These are phyloP conservation scores for Protobothrops mucrosquamatus DNA, from an alignment of 2,113 vertebrate genomes.

Conservation along the genomic window DNA sequence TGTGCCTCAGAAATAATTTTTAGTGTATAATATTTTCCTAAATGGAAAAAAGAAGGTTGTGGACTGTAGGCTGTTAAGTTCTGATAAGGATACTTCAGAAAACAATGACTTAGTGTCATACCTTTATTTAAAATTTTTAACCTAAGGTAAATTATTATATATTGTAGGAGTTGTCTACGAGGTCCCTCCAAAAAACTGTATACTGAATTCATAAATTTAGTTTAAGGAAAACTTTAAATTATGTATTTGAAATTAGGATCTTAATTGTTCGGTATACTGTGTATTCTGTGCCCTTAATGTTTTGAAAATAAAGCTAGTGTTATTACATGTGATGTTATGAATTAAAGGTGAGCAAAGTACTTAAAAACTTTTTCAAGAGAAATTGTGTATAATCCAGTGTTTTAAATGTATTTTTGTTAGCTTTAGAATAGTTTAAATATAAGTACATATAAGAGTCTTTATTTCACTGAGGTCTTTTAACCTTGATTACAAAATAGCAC, in stretches of 20 bases:
- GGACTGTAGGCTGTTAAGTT: constrained; percentile 10
- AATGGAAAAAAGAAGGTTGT: constrained; percentile 8
- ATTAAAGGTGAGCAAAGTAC: constrained; percentile 64
- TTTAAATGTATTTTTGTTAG: constrained; percentile 70
- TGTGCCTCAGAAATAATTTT: constrained; percentile 36
- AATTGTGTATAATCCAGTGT: constrained; percentile 66
- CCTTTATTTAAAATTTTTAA: constrained; percentile 58
- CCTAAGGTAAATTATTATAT: constrained; percentile 38
- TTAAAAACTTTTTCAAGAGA: constrained; percentile 46
- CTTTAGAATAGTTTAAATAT: constrained; percentile 66
- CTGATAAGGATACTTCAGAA: constrained; percentile 31
- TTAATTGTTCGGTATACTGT: constrained; percentile 54
- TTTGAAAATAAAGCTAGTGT: constrained; percentile 64
- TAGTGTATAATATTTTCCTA: constrained; percentile 13
- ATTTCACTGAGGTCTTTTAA: constrained; percentile 76
- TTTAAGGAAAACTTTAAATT: constrained; percentile 55
- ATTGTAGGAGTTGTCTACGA: constrained; percentile 31
- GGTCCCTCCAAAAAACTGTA: neutral
- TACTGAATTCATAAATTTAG: constrained; percentile 32
- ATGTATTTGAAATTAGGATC: constrained; percentile 52
- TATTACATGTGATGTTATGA: constrained; percentile 61
- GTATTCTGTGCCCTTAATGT: constrained; percentile 66
- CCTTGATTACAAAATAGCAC: constrained; percentile 65
- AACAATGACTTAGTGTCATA: constrained; percentile 43
- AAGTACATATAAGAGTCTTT: constrained; percentile 69